Percentiles rank a stretch among this genome's conserved stretches.
These are phyloP conservation scores for Amphipyra berbera DNA, from an alignment of 2,888 invertebrate genomes.

Conservation along the genomic window DNA sequence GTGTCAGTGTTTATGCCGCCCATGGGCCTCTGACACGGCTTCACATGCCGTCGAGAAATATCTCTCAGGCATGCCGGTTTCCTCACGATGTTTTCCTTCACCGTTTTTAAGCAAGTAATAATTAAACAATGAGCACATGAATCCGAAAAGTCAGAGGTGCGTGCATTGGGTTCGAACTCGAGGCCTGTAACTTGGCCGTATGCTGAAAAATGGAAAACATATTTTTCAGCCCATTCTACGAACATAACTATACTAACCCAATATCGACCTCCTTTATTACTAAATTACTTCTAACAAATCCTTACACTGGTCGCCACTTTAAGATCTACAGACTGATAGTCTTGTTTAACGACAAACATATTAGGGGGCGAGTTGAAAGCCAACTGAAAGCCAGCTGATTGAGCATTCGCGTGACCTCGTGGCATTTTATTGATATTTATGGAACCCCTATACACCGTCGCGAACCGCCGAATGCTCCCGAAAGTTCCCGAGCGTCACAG, in stretches of 20 bases:
- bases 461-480: conserved; percentile 16
- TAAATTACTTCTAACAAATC: conserved; percentile 49
- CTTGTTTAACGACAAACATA: conserved; percentile 58
- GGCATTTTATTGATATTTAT: conserved; percentile 57
- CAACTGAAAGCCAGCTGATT: conserved; percentile 51
- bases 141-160: too few relatives aligned
- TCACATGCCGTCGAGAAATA: too few relatives aligned
- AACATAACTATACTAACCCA: neutral
- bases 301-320: conserved; percentile 23
- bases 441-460: conserved; percentile 35
- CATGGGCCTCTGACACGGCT: too few relatives aligned
- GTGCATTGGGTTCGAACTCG: too few relatives aligned
- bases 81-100: too few relatives aligned
- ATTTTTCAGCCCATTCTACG: neutral
- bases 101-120: too few relatives aligned
- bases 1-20: too few relatives aligned
- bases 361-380: conserved; percentile 45
- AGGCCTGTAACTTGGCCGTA: too few relatives aligned
- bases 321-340: conserved; percentile 49
- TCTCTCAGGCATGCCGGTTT: too few relatives aligned
- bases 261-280: conserved; percentile 23
- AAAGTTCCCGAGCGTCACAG: conserved; percentile 5
- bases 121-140: too few relatives aligned
- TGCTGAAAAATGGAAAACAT: too few relatives aligned
- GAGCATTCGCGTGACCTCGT: conserved; percentile 60